These are phyloP conservation scores for Aradophagus sp. DNA, from an alignment of 1,140 invertebrate genomes.

Conservation along the genomic window DNA sequence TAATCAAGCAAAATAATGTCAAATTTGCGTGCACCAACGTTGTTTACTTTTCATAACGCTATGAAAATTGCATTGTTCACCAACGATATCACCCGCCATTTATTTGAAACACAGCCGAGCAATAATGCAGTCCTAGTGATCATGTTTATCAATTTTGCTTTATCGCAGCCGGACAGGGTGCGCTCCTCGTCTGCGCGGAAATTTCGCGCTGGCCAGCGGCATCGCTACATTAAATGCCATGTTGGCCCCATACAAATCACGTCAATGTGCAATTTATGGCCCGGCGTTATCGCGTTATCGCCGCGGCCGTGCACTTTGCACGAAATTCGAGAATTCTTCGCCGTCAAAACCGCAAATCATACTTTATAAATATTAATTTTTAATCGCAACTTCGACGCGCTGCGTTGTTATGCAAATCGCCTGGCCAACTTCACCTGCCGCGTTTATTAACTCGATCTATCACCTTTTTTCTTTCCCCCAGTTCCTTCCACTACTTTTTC, in stretches of 20 bases:
- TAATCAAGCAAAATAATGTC: slow-evolving; percentile 5
- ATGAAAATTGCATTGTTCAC: slow-evolving; percentile 18
- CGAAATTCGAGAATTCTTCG: slow-evolving; percentile 46
- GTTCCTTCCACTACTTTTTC: no score
- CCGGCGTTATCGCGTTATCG: slow-evolving; percentile 65
- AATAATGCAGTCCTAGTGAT: slow-evolving; percentile 20
- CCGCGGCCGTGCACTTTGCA: slow-evolving; percentile 44
- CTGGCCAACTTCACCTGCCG: slow-evolving; percentile 1
- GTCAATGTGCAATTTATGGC: slow-evolving; percentile 68
- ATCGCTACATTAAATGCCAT: slow-evolving; percentile 65
- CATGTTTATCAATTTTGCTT: slow-evolving; percentile 49
- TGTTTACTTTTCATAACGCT: slow-evolving; percentile 24
- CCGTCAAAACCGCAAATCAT: slow-evolving; percentile 48
- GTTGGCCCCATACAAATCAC: slow-evolving; percentile 69
- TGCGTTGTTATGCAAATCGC: slow-evolving; percentile 35
- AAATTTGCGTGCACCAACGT: not conserved
- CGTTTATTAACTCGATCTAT: slow-evolving; percentile 34
- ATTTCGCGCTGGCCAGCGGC: slow-evolving; percentile 61
- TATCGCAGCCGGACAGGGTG: slow-evolving; percentile 21
- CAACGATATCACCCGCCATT: slow-evolving; percentile 4
- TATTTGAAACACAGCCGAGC: no score
- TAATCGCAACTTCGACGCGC: slow-evolving; percentile 30
- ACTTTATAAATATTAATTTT: slow-evolving; percentile 55
- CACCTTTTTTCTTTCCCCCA: slow-evolving; percentile 8
- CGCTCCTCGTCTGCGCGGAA: no score